Conservation (phyloP, 2,888 invertebrate genomes). For the Ochropacha duplaris region DNA sequence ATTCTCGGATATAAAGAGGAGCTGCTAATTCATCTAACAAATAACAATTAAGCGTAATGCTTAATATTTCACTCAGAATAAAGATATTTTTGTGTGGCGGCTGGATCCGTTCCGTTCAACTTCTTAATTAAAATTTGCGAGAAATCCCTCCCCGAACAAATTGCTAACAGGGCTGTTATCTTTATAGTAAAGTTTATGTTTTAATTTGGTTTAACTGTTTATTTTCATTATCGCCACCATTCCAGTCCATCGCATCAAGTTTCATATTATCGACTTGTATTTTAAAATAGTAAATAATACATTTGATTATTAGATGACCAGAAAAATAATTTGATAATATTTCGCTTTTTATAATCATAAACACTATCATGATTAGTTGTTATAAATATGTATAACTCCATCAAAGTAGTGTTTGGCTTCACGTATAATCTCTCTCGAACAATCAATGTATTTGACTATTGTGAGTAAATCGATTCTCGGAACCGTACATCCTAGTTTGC, state of each 20-base stretch:
- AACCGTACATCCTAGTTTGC: constrained; percentile 25
- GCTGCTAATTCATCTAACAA: constrained; percentile 33
- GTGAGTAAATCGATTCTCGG: constrained; percentile 31
- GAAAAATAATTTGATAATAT: background rate
- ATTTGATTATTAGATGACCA: background rate
- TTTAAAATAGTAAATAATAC: background rate
- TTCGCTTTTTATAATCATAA: background rate
- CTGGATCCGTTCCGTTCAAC: constrained; percentile 30
- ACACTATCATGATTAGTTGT: background rate
- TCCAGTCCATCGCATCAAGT: background rate
- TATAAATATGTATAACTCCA: background rate
- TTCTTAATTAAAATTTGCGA: constrained; percentile 56
- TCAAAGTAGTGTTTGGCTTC: background rate
- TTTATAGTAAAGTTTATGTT: constrained; percentile 6
- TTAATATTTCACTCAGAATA: constrained; percentile 37
- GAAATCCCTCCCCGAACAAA: constrained; percentile 35
- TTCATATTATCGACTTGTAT: background rate
- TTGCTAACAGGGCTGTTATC: constrained; percentile 34
- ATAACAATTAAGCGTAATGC: constrained; percentile 37
- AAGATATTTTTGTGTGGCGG: constrained; percentile 28
- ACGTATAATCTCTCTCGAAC: background rate
- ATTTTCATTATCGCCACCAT: constrained; percentile 7
- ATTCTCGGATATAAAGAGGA: constrained; percentile 4
- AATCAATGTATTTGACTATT: constrained; percentile 31
- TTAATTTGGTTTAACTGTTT: background rate